Evolutionary conservation across 2,113 vertebrate species (phyloP), one percentile per base, ranked within the genome.

Genomic region (Terrapene triunguis): DNA sequence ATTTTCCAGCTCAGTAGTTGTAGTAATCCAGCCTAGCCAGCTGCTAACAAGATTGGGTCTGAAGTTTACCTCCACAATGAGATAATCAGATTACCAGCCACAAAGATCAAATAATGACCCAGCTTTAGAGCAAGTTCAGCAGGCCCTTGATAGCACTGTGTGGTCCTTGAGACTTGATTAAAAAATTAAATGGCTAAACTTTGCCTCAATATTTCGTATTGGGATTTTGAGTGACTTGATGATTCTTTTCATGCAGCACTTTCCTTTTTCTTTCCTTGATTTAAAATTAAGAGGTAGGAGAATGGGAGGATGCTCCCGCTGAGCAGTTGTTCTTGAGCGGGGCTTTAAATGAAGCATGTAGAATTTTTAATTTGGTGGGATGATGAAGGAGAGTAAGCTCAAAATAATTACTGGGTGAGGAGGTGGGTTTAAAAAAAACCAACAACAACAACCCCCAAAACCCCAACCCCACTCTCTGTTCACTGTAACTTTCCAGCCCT

Each of bases 1-100:
- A 99, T 99, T 99, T 99, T 99, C 99, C 99, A 99, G 99, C 99
- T 99, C 99, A 99, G 98, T 99, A 99, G 99, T 98, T 97, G 98
- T 98, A 98, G 99, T 99, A 99, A 99, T 99, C 99, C 99, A 99
- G 98, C 99, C 99, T 98, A 98, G 99, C 99, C 99, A 99, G 99
- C 99, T 99, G 99, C 99, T 99, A 99, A 99, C 99, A 99, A 99
- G 99, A 99, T 99, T 99, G 99, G 99, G 99, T 99, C 99, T 99
- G 99, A 99, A 99, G 99, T 99, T 99, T 99, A 99, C 99, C 99
- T 99, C 99, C 99, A 99, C 99, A 99, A 99, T 99, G 99, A 99
- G 99, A 99, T 99, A 99, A 99, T 99, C 99, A 99, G 99, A 99
- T 99, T 99, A 99, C 99, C 99, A 99, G 99, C 99, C 99, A 99